Base-by-base conservation (phyloP, 2,888 invertebrate genomes). In the Syritta pipiens region DNA sequence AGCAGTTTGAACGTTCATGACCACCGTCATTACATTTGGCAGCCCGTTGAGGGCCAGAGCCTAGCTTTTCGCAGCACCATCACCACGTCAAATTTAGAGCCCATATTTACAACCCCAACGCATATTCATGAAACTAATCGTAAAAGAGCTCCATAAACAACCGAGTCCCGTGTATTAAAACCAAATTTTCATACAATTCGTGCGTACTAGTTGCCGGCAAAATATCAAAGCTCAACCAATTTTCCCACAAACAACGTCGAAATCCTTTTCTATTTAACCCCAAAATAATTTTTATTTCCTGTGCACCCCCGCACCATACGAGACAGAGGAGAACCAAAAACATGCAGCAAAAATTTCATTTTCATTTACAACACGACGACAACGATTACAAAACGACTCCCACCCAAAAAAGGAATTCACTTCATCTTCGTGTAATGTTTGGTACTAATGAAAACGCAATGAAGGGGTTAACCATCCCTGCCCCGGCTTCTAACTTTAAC, bases 391-490 rank as follows among this genome's bases (percentile, higher is more conserved):
- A 20, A 49, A 14, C 46, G 51, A 44, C 30, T 20, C 37, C 24
- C 53, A 44, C 32, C 44, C 46, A 42, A 17, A 10, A 59, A 57
- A 20, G 44, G 28, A 67, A 49, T 65, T 63, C 37, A 59, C 32
- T 65, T 67, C 69, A 59, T 69, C 26, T 59, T 53, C 53, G 35
- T 60, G 35, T 60, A 72, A 44, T 59, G 59, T 65, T 60, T 51
- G 63, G 46, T 77, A 65, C 59, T 69, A 65, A 59, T 46, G 44
- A 46, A 63, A 71, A 71, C 63, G 57, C 59, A 46, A 53, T 59
- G 24, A 55, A 71, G 65, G 53, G 65, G 69, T 65, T 48, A 71
- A 77, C 49, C 49, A 19, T 32, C 19, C 46, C 19, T n/a, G 3
- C 26, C 22, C 40, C 5, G 28, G 17, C 17, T 24, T 10, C 24